A percentile compares a stretch with the other conserved stretches of the same genome.
Conservation (phyloP, 2,888 invertebrate genomes). For the Tholera decimalis region DNA sequence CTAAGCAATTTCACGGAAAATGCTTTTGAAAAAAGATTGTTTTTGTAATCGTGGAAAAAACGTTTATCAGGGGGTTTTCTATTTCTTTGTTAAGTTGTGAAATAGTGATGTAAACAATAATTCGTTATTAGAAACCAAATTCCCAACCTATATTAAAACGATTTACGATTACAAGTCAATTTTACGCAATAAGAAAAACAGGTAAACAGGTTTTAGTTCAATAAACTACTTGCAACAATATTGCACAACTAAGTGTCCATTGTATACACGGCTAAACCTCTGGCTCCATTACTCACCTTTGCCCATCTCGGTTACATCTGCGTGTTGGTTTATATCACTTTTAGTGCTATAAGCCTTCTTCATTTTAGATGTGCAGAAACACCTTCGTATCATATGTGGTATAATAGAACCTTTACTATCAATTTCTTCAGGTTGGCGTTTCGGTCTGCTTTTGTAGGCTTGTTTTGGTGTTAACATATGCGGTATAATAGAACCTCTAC, state of each 20-base stretch:
- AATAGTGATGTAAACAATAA: no score
- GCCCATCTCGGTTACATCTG: no score
- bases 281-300: slow-evolving; percentile 22
- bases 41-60: no score
- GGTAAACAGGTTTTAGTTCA: no score
- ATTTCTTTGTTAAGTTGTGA: no score
- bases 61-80: no score
- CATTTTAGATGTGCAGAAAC: slow-evolving; percentile 15
- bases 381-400: not conserved
- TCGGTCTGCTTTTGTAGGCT: not conserved
- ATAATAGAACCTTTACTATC: not conserved
- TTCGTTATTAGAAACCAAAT: no score
- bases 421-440: not conserved
- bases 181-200: no score
- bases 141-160: no score
- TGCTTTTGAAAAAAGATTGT: no score
- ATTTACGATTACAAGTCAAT: no score
- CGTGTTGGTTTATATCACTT: slow-evolving; percentile 14
- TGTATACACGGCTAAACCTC: not conserved
- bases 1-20: not conserved
- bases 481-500: not conserved
- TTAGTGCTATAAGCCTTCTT: not conserved
- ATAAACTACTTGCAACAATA: no score
- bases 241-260: not conserved
- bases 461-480: not conserved